Evolutionary conservation across 1,140 invertebrate species (phyloP), one percentile per base, ranked within the genome.

Genomic region (Scylla paramamosain): DNA sequence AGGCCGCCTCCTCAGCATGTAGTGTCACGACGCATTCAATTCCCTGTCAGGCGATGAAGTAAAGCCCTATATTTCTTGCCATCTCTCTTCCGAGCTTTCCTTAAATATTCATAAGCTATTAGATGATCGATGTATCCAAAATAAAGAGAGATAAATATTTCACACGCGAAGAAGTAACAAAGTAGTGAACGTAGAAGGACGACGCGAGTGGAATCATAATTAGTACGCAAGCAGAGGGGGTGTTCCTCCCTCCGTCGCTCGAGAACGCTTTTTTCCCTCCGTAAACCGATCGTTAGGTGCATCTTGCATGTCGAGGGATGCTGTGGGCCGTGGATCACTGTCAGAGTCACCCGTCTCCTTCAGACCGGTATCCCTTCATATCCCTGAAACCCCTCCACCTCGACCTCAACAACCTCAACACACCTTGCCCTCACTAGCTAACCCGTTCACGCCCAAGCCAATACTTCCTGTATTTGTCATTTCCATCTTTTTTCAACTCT

Each of bases 21-120:
- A 82, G 94, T 95, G 94, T 93, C 94, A 95, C 94, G 94, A 95
- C 94, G 52, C 91, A 95, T 95, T 95, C 94, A 95, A 95, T 95
- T 95, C 91, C 59, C 91, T 95, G 94, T 95, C 94, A 95, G 94
- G 84, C 82, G 20, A 92, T 95, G 94, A 95, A 92, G 91, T 95
- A 95, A 95, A 95, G 94, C 94, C 94, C 94, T 88, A 95, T 95
- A 95, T 93, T 95, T 95, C 94, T 92, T 95, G 28, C 84, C 91
- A 77, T 93, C 91, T 93, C 83, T 93, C 52, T 92, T 82, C 59
- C 32, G 39, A 48, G 32, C 91, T 95, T 93, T 95, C 94, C 94
- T 88, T 95, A 92, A 95, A 95, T 95, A 95, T 95, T 95, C 94
- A 95, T 95, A 95, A 95, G 94, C 91, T 29, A 67, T 87, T 31